A percentile compares a stretch with the other conserved stretches of the same genome.
phyloP scores from a whole-genome alignment of 1,140 invertebrate genomes.

The Drosophila orena region DNA sequence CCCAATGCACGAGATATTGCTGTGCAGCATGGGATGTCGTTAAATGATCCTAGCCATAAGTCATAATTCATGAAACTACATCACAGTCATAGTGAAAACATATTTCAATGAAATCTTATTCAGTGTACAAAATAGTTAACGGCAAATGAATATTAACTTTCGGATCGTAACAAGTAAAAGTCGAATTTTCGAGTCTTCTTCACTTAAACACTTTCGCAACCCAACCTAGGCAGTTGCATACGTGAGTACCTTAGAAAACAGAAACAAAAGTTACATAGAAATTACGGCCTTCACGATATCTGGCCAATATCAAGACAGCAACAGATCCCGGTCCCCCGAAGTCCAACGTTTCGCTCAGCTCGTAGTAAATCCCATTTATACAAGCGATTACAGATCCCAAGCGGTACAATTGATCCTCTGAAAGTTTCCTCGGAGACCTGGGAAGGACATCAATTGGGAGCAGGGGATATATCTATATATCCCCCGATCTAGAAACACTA shows the following conservation, averaged over 20 bases:
- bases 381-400: slow-evolving; percentile 47
- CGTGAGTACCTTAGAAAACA: slow-evolving; percentile 74
- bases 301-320: slow-evolving; percentile 30
- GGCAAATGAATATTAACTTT: slow-evolving; percentile 12
- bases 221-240: slow-evolving; percentile 59
- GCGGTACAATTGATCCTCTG: slow-evolving; percentile 30
- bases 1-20: neutral
- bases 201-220: slow-evolving; percentile 33
- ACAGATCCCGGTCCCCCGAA: slow-evolving; percentile 22
- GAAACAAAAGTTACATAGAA: slow-evolving; percentile 38
- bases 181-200: slow-evolving; percentile 39
- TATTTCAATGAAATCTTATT: slow-evolving; percentile 23
- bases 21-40: slow-evolving; percentile 13
- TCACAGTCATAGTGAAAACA: slow-evolving; percentile 42
- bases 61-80: slow-evolving; percentile 40
- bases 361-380: slow-evolving; percentile 51
- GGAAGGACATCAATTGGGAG: neutral
- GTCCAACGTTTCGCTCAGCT: slow-evolving; percentile 48
- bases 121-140: slow-evolving; percentile 49
- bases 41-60: slow-evolving; percentile 32
- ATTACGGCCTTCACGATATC: slow-evolving; percentile 28
- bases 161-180: slow-evolving; percentile 26
- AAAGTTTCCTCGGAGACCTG: slow-evolving; percentile 44
- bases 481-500: slow-evolving; percentile 7
- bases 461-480: neutral